Evolutionary conservation across 2,888 invertebrate species (phyloP).

Genomic region (Nasonovia ribisnigri): DNA sequence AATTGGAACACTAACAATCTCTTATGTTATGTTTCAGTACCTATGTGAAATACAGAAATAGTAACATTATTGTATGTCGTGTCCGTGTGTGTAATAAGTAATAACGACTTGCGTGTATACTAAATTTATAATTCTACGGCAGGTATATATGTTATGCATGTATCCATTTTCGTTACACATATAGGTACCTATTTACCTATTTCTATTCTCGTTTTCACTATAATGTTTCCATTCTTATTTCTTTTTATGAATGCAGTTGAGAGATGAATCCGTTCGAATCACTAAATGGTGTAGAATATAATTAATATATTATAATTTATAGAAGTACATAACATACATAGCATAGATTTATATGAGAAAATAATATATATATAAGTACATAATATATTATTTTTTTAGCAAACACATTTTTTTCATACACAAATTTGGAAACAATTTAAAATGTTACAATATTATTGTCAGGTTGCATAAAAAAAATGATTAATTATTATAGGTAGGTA

Average conservation of each 20-base stretch:
- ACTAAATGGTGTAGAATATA: not conserved
- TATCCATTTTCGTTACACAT: slow-evolving; percentile 18
- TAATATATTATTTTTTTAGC: not conserved
- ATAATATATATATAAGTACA: not conserved
- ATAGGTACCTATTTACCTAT: not conserved
- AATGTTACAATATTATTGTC: not conserved
- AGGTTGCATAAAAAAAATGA: not conserved
- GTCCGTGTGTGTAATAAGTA: slow-evolving; percentile 6
- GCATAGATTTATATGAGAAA: not conserved
- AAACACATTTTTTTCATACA: not conserved
- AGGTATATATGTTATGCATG: not conserved
- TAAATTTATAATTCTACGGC: not conserved
- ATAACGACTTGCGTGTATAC: not conserved
- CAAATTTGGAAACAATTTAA: not conserved
- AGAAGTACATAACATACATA: not conserved
- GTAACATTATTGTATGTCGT: not conserved
- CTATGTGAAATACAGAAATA: not conserved
- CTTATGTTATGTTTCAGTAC: not conserved
- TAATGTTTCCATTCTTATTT: not conserved
- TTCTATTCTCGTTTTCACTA: not conserved
- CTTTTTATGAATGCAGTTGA: not conserved
- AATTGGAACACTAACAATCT: not conserved
- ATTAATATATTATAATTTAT: not conserved
- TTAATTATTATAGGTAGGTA: too few relatives aligned
- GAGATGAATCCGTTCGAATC: not conserved